Evolutionary conservation across 2,113 vertebrate genomes (phyloP), one percentile per base, ranked within the genome.

Genomic region (Microtus richardsoni): DNA sequence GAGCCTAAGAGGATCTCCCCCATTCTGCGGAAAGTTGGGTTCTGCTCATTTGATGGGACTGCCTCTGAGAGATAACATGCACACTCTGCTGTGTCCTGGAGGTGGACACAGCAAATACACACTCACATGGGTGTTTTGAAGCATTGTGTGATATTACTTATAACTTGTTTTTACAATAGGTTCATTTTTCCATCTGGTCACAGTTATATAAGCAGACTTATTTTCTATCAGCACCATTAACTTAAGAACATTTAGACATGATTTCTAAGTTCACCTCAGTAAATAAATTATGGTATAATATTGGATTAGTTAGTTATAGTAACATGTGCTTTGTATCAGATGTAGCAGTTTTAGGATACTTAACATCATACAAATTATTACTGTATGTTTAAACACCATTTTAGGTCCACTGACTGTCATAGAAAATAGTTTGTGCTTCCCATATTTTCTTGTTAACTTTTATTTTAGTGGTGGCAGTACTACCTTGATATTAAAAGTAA

Each of bases 401-500:
- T 89, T 77, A 68, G 71, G 36, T n/a, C 3, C 44, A 54, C 64
- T 90, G 39, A 52, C 70, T 90, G 66, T 74, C n/a, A 33, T 64
- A 87, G 52, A 73, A 80, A 79, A 60, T 89, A 44, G 39, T 49
- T 85, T 78, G 39, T 62, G 7, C 1, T 64, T 96, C 33, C 10
- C 24, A 14, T 74, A 44, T 75, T 62, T 64, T 90, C 83, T 78
- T 52, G 54, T 75, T n/a, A 91, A 89, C 16, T 71, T 84, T 4
- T 68, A 14, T 94, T 96, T 93, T 96, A 78, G 88, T 91, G 12
- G 94, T 94, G 7, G 0, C 11, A 83, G 2, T 80, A 92, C 78
- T 95, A 33, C 64, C 66, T 80, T 84, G 30, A 52, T 19, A 80
- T 96, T 94, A 60, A 88, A 94, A 95, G 79, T 22, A 94, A 77